phyloP scores from a whole-genome alignment of 2,113 vertebrate species.

The Cynocephalus volans region DNA sequence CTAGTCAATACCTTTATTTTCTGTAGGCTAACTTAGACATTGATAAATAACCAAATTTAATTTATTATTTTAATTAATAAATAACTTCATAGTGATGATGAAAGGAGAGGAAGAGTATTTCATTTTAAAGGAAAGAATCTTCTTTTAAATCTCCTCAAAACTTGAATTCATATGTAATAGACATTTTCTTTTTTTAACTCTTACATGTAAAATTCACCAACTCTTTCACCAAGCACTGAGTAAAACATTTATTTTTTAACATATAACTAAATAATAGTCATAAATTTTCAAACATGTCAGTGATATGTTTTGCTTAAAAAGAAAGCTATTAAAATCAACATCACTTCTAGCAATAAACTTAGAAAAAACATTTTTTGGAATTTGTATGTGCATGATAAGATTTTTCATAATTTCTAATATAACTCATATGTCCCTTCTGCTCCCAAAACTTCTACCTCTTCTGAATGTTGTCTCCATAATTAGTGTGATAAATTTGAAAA shows the following conservation, averaged over 20 bases:
- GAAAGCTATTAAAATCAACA: not conserved
- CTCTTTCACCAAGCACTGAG: not conserved
- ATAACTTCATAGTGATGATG: not conserved
- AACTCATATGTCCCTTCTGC: not conserved
- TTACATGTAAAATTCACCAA: conserved; percentile 19
- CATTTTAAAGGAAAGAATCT: not conserved
- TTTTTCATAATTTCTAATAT: conserved; percentile 35
- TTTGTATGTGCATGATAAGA: not conserved
- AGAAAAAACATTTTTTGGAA: not conserved
- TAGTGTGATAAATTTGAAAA: not conserved
- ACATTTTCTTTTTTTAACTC: not conserved
- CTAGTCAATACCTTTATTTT: not conserved
- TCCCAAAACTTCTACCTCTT: not conserved
- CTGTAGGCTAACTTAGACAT: not conserved
- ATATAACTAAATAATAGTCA: conserved; percentile 15
- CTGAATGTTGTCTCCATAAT: not conserved
- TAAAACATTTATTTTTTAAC: not conserved
- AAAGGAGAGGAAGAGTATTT: not conserved
- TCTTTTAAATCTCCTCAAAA: not conserved
- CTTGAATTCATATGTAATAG: not conserved
- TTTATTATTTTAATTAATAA: conserved; percentile 10
- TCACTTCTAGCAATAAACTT: conserved; percentile 21
- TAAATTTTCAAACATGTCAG: not conserved
- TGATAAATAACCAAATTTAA: not conserved
- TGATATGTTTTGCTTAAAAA: not conserved